Conservation (phyloP, 2,888 invertebrate species). For the Lochmaea capreae region DNA sequence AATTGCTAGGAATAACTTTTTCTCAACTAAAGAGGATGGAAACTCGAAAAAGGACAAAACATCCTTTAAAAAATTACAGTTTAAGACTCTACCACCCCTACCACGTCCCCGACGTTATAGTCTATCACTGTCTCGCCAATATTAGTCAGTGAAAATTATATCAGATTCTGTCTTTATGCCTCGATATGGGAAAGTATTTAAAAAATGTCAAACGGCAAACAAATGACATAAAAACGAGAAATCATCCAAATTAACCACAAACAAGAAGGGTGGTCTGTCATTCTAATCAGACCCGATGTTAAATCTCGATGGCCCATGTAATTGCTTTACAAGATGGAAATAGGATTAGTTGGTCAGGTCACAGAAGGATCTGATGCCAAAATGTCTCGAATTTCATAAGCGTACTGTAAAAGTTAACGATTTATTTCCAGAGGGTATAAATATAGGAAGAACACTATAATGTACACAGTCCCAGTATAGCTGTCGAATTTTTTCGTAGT, state of each 20-base stretch:
- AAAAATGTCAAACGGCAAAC: conserved; percentile 7
- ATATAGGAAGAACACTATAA: neutral
- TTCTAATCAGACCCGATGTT: conserved; percentile 28
- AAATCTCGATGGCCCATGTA: conserved; percentile 37
- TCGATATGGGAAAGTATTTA: neutral
- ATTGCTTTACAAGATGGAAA: conserved; percentile 34
- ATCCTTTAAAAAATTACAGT: neutral
- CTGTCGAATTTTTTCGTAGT: too few species aligned
- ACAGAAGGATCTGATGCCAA: conserved; percentile 20
- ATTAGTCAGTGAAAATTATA: neutral
- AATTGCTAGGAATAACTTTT: too few species aligned
- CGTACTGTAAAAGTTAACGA: neutral
- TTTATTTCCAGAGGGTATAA: neutral
- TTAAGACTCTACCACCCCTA: too few species aligned
- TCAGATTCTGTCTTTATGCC: neutral
- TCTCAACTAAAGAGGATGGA: too few species aligned
- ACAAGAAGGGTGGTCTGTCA: conserved; percentile 37
- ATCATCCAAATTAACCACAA: conserved; percentile 32
- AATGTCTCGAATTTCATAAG: conserved; percentile 13
- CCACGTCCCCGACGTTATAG: too few species aligned
- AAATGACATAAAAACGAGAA: conserved; percentile 9
- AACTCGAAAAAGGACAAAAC: too few species aligned
- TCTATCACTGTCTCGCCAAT: neutral
- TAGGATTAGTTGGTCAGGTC: conserved; percentile 7
- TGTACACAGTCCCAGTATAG: too few species aligned